Conservation (phyloP, 1,140 invertebrate genomes). For the Trichogramma pretiosum region DNA sequence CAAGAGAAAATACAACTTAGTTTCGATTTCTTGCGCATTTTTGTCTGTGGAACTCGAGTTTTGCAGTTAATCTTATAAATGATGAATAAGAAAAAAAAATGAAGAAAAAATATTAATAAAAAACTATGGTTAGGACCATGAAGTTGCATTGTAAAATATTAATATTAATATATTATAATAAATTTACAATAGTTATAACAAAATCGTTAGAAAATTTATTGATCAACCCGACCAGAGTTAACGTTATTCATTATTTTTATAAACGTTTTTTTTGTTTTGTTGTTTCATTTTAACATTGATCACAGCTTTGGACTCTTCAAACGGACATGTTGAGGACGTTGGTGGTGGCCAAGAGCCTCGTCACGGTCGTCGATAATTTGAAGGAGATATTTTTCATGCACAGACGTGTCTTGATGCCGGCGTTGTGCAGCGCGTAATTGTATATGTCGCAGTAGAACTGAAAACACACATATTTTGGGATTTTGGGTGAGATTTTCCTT, state of each 20-base stretch:
- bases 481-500: too few relatives aligned
- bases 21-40: slow-evolving; percentile 13
- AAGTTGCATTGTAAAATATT: slow-evolving; percentile 18
- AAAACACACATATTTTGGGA: slow-evolving; percentile 26
- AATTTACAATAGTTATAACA: slow-evolving; percentile 23
- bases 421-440: slow-evolving; percentile 44
- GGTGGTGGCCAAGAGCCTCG: slow-evolving; percentile 35
- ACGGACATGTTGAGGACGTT: slow-evolving; percentile 42
- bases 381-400: slow-evolving; percentile 34
- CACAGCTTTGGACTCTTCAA: slow-evolving; percentile 24
- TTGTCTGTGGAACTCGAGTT: slow-evolving; percentile 16
- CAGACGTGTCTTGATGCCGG: slow-evolving; percentile 37
- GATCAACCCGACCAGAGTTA: neutral
- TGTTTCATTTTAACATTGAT: neutral
- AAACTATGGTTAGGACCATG: slow-evolving; percentile 19
- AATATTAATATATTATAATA: slow-evolving; percentile 21
- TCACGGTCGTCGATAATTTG: slow-evolving; percentile 35
- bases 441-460: slow-evolving; percentile 64
- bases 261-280: neutral
- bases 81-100: too few relatives aligned
- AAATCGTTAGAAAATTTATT: slow-evolving; percentile 12
- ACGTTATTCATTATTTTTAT: neutral
- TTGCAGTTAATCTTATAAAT: slow-evolving; percentile 16
- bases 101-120: too few relatives aligned
- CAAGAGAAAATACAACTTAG: neutral